phyloP scores from a whole-genome alignment of 2,113 vertebrate genomes.

The Callopanchax toddi region DNA sequence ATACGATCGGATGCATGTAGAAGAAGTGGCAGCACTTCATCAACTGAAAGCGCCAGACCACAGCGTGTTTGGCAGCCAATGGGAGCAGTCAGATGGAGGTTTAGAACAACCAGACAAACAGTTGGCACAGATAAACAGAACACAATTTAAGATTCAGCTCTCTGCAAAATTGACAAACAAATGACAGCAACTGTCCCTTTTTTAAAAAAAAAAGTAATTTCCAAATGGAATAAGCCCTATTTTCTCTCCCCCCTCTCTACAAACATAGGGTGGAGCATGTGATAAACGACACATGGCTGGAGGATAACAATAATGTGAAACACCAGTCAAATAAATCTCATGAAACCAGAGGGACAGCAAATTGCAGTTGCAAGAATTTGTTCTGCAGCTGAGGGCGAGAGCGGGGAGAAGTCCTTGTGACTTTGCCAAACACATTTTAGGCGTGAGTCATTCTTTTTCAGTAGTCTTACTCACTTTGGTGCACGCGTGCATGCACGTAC shows the following conservation, averaged over 20 bases:
- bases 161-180: slow-evolving; percentile 60
- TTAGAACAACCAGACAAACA: slow-evolving; percentile 70
- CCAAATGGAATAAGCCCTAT: slow-evolving; percentile 52
- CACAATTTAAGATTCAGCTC: slow-evolving; percentile 53
- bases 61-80: slow-evolving; percentile 68
- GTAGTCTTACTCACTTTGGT: slow-evolving; percentile 64
- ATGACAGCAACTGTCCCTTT: slow-evolving; percentile 34
- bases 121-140: slow-evolving; percentile 64
- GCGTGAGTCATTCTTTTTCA: slow-evolving; percentile 63
- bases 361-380: slow-evolving; percentile 28
- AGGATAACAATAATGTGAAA: slow-evolving; percentile 36
- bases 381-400: slow-evolving; percentile 50
- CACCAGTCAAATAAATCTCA: slow-evolving; percentile 42
- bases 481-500: slow-evolving; percentile 37
- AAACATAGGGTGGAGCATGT: slow-evolving; percentile 43
- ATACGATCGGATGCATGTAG: slow-evolving; percentile 66
- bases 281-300: slow-evolving; percentile 53
- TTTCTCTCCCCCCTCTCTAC: not conserved
- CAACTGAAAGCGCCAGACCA: slow-evolving; percentile 59
- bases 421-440: slow-evolving; percentile 62
- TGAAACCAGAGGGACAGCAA: slow-evolving; percentile 34
- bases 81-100: slow-evolving; percentile 73
- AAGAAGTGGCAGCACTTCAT: slow-evolving; percentile 62
- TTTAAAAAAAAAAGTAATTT: slow-evolving; percentile 34
- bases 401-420: slow-evolving; percentile 69